Conservation (phyloP, 2,797 vertebrate species). For the Syncerus caffer region DNA sequence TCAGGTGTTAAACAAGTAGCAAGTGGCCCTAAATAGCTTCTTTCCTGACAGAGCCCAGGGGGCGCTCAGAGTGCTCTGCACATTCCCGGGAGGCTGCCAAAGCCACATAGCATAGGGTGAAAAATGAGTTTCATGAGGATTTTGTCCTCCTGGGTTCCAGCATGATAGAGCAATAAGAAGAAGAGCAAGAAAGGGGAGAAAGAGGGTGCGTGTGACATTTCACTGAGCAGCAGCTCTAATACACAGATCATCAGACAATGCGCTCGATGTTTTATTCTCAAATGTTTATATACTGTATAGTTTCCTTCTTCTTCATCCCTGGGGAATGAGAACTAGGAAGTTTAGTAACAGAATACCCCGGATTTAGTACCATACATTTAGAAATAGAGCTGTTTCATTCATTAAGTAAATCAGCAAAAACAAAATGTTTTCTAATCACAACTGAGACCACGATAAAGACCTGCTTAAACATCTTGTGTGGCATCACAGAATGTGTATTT, state of each 20-base stretch:
- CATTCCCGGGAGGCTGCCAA: not conserved
- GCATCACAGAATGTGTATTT: not conserved
- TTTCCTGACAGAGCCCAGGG: not conserved
- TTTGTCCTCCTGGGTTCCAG: not conserved
- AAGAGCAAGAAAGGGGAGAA: not conserved
- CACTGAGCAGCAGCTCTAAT: not conserved
- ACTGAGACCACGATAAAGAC: not conserved
- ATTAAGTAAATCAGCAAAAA: slow-evolving; percentile 65
- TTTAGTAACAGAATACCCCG: not conserved
- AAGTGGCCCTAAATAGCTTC: not conserved
- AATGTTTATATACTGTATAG: not conserved
- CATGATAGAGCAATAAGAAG: not conserved
- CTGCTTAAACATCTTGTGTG: slow-evolving; percentile 26
- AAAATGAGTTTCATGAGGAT: not conserved
- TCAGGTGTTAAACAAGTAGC: not conserved
- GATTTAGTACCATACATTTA: slow-evolving; percentile 22
- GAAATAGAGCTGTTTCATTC: slow-evolving; percentile 1
- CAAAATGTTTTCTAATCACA: not conserved
- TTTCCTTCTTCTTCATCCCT: not conserved
- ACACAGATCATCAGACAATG: not conserved
- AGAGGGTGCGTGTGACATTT: not conserved
- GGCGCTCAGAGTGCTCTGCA: not conserved
- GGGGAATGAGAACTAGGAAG: not conserved
- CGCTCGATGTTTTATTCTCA: not conserved
- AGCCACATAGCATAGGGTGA: not conserved